phyloP scores from a whole-genome alignment of 2,888 invertebrate species.

The Parnassius apollo region DNA sequence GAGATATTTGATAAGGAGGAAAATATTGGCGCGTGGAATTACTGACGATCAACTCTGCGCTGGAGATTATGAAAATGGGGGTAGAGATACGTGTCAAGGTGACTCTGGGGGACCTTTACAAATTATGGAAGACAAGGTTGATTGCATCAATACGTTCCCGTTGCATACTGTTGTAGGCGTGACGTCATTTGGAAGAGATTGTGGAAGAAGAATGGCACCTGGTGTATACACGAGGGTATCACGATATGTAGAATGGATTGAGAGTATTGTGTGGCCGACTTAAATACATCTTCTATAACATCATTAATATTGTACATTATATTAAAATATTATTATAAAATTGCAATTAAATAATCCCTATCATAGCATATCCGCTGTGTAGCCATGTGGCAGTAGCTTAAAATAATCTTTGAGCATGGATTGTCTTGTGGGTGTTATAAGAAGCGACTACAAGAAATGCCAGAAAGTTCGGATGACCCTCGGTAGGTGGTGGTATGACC shows the following conservation, averaged over 20 bases:
- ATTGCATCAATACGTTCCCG: slow-evolving; percentile 63
- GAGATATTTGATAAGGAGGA: slow-evolving; percentile 59
- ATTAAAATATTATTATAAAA: slow-evolving; percentile 1
- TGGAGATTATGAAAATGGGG: slow-evolving; percentile 69
- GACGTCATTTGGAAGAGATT: slow-evolving; percentile 78
- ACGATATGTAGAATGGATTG: slow-evolving; percentile 74
- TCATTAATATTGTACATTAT: not conserved
- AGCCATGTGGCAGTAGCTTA: too few species aligned
- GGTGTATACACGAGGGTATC: slow-evolving; percentile 77
- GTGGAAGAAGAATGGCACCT: slow-evolving; percentile 74
- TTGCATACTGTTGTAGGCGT: slow-evolving; percentile 71
- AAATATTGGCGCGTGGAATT: slow-evolving; percentile 57
- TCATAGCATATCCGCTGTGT: not conserved
- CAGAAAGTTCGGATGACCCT: too few species aligned
- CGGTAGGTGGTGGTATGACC: too few species aligned
- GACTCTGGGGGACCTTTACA: slow-evolving; percentile 76
- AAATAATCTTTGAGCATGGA: too few species aligned
- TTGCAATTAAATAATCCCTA: not conserved
- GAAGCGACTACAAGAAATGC: too few species aligned
- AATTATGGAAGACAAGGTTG: slow-evolving; percentile 58
- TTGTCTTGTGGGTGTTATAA: too few species aligned
- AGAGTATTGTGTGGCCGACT: slow-evolving; percentile 69
- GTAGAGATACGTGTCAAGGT: slow-evolving; percentile 73
- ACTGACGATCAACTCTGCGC: slow-evolving; percentile 66
- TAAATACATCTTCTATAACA: slow-evolving; percentile 7